Conservation (phyloP, 2,113 vertebrate species). For the Phoxinus phoxinus region DNA sequence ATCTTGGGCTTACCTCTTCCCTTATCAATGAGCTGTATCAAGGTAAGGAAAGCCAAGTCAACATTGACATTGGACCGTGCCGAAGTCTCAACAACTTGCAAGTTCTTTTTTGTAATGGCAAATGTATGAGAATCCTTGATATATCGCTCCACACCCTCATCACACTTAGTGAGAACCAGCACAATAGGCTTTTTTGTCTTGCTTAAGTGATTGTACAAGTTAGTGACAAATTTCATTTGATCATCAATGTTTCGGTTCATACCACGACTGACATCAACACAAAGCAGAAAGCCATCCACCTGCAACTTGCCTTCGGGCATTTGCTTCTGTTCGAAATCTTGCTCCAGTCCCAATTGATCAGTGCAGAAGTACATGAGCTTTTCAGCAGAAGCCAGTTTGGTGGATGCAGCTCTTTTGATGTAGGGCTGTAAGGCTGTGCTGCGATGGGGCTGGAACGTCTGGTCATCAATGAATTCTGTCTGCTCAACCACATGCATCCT, state of each 20-base stretch:
- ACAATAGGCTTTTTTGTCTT: conserved; percentile 96
- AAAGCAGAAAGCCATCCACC: conserved; percentile 93
- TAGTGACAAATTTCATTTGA: conserved; percentile 94
- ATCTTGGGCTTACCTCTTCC: conserved; percentile 93
- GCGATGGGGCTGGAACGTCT: conserved; percentile 97
- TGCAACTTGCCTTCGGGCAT: conserved; percentile 97
- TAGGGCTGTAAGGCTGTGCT: conserved; percentile 98
- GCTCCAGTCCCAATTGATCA: conserved; percentile 95
- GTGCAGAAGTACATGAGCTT: conserved; percentile 99
- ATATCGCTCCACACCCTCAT: conserved; percentile 96
- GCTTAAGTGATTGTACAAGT: conserved; percentile 90
- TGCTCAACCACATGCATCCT: conserved; percentile 93
- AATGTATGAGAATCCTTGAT: conserved; percentile 96
- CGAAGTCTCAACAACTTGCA: conserved; percentile 96
- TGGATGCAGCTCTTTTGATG: conserved; percentile 91
- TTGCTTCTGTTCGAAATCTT: conserved; percentile 99
- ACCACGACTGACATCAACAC: conserved; percentile 92
- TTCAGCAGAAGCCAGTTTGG: conserved; percentile 94
- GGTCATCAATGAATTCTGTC: conserved; percentile 98
- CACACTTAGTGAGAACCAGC: conserved; percentile 94
- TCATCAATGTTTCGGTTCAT: conserved; percentile 98
- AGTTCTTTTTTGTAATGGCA: conserved; percentile 94
- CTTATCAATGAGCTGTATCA: conserved; percentile 91
- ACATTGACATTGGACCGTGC: conserved; percentile 95
- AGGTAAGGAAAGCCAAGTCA: conserved; percentile 90